phyloP scores from a whole-genome alignment of 1,140 invertebrate genomes.

The Uloborus diversus region DNA sequence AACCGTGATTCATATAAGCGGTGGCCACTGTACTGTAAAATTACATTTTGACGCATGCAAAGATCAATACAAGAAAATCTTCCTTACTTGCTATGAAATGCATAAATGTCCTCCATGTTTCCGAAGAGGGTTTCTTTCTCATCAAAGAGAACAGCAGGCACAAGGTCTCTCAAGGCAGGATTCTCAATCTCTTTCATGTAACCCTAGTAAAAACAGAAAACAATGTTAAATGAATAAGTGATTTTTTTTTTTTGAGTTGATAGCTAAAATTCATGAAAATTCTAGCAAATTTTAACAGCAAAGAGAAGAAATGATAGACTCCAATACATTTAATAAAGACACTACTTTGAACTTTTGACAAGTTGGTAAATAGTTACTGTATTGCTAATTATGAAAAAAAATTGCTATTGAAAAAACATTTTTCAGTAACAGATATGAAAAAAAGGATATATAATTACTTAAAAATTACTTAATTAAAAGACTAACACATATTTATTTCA shows the following conservation, averaged over 20 bases:
- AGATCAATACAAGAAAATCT: slow-evolving; percentile 48
- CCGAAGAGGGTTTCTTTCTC: slow-evolving; percentile 86
- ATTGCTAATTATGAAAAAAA: too few relatives aligned
- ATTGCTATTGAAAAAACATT: too few relatives aligned
- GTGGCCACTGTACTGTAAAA: too few relatives aligned
- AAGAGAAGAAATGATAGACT: too few relatives aligned
- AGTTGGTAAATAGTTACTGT: too few relatives aligned
- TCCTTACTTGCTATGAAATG: slow-evolving; percentile 80
- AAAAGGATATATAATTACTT: background rate
- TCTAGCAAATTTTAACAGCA: too few relatives aligned
- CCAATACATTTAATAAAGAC: too few relatives aligned
- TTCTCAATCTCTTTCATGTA: slow-evolving; percentile 74
- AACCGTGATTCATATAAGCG: too few relatives aligned
- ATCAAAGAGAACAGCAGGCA: slow-evolving; percentile 69
- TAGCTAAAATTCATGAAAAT: too few relatives aligned
- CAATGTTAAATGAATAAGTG: background rate
- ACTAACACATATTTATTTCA: background rate
- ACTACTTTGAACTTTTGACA: too few relatives aligned
- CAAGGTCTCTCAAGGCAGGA: slow-evolving; percentile 54
- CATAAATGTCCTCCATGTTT: slow-evolving; percentile 85
- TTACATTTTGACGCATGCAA: background rate
- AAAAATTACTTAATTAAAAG: background rate
- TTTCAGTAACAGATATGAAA: too few relatives aligned
- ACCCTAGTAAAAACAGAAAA: slow-evolving; percentile 70
- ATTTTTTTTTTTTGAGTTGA: background rate